Percentiles rank a stretch among this genome's conserved stretches.
phyloP scores from a whole-genome alignment of 2,888 invertebrate genomes.

The Adineta ricciae region DNA sequence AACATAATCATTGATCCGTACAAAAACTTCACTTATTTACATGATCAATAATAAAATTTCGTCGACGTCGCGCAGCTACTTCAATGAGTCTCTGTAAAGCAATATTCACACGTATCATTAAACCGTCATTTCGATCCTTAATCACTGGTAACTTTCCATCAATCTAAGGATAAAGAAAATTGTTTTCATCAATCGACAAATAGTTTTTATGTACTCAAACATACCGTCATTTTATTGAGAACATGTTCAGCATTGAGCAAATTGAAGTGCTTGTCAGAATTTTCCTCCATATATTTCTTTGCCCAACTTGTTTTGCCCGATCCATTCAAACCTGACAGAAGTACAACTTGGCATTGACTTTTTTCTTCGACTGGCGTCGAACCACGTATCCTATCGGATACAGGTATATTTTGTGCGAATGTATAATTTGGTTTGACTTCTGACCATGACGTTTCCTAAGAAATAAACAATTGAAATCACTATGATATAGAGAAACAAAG shows the following conservation, averaged over 20 bases:
- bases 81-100: constrained; percentile 70
- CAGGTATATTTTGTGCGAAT: background rate
- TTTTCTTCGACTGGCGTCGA: background rate
- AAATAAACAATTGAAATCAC: background rate
- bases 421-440: background rate
- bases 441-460: background rate
- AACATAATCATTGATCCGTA: background rate
- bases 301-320: constrained; percentile 88
- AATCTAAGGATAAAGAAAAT: background rate
- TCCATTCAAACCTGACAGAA: constrained; percentile 87
- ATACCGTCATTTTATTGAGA: constrained; percentile 82
- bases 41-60: constrained; percentile 94
- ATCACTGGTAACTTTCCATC: constrained; percentile 28
- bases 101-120: constrained; percentile 76
- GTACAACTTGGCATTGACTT: constrained; percentile 56
- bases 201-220: background rate
- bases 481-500: background rate
- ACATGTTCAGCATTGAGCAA: constrained; percentile 74
- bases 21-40: constrained; percentile 55
- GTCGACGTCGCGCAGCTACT: constrained; percentile 64
- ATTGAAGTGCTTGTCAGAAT: constrained; percentile 71
- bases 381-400: background rate
- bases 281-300: constrained; percentile 60
- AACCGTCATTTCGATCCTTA: constrained; percentile 72
- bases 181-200: too few relatives aligned